Percentiles rank a stretch among this genome's conserved stretches.
These are phyloP conservation scores for Magallana gigas DNA, from an alignment of 1,140 invertebrate genomes.

Conservation along the genomic window DNA sequence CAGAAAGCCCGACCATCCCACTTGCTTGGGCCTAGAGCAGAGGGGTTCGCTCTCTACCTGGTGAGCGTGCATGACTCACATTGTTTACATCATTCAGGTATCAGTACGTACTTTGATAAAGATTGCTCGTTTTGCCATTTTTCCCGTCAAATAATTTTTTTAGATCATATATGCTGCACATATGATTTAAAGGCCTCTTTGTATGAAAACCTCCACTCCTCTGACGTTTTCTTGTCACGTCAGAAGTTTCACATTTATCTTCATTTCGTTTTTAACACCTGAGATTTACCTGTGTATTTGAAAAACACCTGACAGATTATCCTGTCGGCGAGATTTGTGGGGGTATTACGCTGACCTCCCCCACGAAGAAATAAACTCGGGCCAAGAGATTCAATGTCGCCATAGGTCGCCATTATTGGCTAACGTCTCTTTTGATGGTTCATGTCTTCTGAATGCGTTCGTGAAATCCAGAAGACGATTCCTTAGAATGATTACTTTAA, in stretches of 20 bases:
- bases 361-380: constrained; percentile 21
- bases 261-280: constrained; percentile 13
- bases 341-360: constrained; percentile 9
- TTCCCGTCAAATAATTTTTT: neutral
- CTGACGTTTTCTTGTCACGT: neutral
- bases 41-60: neutral
- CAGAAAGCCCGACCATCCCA: constrained; percentile 25
- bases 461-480: neutral
- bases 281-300: constrained; percentile 12
- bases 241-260: constrained; percentile 9
- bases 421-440: neutral
- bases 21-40: neutral
- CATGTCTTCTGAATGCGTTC: neutral
- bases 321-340: neutral
- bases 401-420: neutral
- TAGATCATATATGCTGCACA: constrained; percentile 7
- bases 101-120: neutral
- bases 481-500: neutral
- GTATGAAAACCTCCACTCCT: neutral
- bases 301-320: constrained; percentile 34
- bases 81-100: constrained; percentile 19
- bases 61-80: constrained; percentile 12
- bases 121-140: neutral
- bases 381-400: constrained; percentile 10
- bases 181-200: constrained; percentile 11